Evolutionary conservation across 2,888 invertebrate species (phyloP).

Genomic region (Diploptera punctata): DNA sequence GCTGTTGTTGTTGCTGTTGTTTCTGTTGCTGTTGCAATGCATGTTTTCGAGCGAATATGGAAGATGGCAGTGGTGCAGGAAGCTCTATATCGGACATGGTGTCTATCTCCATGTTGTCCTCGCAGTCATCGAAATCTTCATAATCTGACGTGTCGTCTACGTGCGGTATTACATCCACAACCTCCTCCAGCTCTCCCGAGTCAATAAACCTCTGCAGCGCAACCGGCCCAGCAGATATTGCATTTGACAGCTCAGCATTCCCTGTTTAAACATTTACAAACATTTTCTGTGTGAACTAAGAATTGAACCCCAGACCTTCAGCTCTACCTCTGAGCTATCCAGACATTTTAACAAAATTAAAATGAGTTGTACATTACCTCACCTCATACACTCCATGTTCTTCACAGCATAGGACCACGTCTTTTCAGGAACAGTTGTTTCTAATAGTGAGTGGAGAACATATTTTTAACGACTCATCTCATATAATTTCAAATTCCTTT

Average conservation of each 20-base stretch:
- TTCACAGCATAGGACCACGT: too few relatives aligned
- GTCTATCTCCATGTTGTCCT: conserved; percentile 54
- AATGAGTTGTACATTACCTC: too few relatives aligned
- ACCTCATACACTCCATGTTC: too few relatives aligned
- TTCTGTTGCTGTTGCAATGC: conserved; percentile 42
- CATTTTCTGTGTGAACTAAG: too few relatives aligned
- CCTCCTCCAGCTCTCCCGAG: conserved; percentile 81
- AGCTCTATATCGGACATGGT: conserved; percentile 52
- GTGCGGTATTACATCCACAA: conserved; percentile 78
- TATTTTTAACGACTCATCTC: too few relatives aligned
- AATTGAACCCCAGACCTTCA: too few relatives aligned
- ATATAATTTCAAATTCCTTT: too few relatives aligned
- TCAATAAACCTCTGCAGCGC: conserved; percentile 79
- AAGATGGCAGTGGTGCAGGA: conserved; percentile 55
- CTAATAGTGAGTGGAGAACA: too few relatives aligned
- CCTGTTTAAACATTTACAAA: too few relatives aligned
- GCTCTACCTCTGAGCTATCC: too few relatives aligned
- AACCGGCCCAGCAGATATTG: conserved; percentile 78
- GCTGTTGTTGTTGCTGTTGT: conserved; percentile 10
- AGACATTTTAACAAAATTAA: too few relatives aligned
- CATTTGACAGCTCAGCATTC: conserved; percentile 67
- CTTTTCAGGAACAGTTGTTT: too few relatives aligned
- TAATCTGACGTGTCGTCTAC: conserved; percentile 60
- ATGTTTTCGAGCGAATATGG: conserved; percentile 55
- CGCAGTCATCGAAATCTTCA: conserved; percentile 57